A percentile compares a stretch with the other conserved stretches of the same genome.
Evolutionary conservation across 1,140 invertebrate species (phyloP).

Genomic region (Tyrophagus putrescentiae): DNA sequence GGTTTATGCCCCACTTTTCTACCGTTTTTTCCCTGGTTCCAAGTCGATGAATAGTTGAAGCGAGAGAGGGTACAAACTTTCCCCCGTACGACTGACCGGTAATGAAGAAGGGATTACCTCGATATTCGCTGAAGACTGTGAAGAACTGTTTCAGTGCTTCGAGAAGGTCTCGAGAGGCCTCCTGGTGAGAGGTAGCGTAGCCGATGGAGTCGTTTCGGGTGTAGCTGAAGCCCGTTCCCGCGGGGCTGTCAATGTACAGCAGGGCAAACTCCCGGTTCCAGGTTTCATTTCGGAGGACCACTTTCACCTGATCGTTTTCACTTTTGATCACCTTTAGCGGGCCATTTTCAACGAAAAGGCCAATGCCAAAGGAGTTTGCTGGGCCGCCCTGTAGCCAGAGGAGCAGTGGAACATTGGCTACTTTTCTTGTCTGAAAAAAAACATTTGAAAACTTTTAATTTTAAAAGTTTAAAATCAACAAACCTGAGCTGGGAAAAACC

Average conservation of each 20-base stretch:
- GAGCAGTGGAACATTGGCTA: conserved; percentile 44
- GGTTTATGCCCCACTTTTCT: conserved; percentile 29
- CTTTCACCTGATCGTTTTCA: conserved; percentile 43
- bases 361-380: conserved; percentile 58
- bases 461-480: too few species aligned
- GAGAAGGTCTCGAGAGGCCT: conserved; percentile 26
- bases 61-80: conserved; percentile 59
- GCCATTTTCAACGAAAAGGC: conserved; percentile 64
- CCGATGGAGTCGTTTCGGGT: conserved; percentile 20
- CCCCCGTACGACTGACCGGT: conserved; percentile 30
- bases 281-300: conserved; percentile 46
- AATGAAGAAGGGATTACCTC: conserved; percentile 28
- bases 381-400: conserved; percentile 74
- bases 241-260: conserved; percentile 73
- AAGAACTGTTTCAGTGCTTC: conserved; percentile 28
- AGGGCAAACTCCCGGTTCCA: conserved; percentile 59
- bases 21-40: conserved; percentile 25
- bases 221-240: conserved; percentile 44
- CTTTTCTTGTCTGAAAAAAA: not conserved
- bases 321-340: conserved; percentile 40
- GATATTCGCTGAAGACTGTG: conserved; percentile 26
- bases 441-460: too few species aligned
- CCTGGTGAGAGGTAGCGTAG: conserved; percentile 24
- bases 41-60: conserved; percentile 54
- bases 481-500: conserved; percentile 27